Evolutionary conservation across 2,113 vertebrate species (phyloP).

Genomic region (Equus quagga): DNA sequence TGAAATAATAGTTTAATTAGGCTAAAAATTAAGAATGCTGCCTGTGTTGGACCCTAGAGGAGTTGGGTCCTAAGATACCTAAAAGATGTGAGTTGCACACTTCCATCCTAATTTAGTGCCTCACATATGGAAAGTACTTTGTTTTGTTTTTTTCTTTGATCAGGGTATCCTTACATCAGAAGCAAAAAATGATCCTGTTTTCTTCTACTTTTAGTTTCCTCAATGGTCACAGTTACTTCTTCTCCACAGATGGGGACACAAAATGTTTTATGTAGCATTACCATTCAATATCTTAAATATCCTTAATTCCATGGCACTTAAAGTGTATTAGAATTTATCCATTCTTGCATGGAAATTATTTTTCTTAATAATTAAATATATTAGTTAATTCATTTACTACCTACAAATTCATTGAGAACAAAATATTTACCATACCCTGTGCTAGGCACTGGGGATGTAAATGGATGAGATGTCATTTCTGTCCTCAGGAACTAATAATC

Average conservation of each 20-base stretch:
- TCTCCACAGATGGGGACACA: not conserved
- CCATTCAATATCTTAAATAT: slow-evolving; percentile 1
- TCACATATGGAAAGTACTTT: not conserved
- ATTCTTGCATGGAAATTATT: slow-evolving; percentile 30
- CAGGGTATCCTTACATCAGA: not conserved
- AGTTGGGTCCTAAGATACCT: not conserved
- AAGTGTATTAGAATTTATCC: not conserved
- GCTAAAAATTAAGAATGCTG: slow-evolving; percentile 8
- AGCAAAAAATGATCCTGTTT: not conserved
- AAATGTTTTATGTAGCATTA: not conserved
- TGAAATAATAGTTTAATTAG: slow-evolving; percentile 9
- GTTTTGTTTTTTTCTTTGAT: slow-evolving; percentile 47
- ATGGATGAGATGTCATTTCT: not conserved
- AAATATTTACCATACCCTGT: not conserved
- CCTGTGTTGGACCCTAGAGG: not conserved
- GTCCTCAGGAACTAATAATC: not conserved
- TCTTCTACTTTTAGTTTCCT: slow-evolving; percentile 14
- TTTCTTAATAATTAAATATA: slow-evolving; percentile 51
- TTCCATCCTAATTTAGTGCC: not conserved
- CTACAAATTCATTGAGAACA: not conserved
- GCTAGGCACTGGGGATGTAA: not conserved
- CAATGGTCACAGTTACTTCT: not conserved
- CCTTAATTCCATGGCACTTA: not conserved
- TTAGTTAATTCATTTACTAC: not conserved
- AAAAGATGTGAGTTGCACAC: not conserved